phyloP scores from a whole-genome alignment of 2,113 vertebrate genomes.

The Brachyhypopomus occidentalis region DNA sequence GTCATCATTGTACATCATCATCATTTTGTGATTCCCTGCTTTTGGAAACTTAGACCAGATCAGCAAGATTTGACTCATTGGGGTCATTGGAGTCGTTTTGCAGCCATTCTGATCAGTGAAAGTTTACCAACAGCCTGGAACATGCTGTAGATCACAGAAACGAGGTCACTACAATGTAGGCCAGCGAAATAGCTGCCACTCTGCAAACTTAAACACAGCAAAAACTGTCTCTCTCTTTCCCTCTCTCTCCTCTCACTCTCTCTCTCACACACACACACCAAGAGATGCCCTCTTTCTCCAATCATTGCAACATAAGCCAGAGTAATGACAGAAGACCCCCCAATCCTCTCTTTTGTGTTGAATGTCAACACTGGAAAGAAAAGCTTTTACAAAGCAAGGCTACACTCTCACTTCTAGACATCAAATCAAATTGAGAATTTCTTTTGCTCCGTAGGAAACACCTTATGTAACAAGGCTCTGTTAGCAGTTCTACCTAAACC shows the following conservation, averaged over 20 bases:
- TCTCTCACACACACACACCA: background rate
- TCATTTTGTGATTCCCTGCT: too few relatives aligned
- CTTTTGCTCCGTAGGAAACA: background rate
- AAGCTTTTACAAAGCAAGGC: too few relatives aligned
- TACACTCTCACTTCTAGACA: background rate
- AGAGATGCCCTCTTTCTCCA: background rate
- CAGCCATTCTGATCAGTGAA: background rate
- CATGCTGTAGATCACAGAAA: constrained; percentile 41
- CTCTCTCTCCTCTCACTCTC: background rate
- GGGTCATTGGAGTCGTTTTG: background rate
- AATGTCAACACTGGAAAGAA: too few relatives aligned
- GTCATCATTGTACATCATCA: too few relatives aligned
- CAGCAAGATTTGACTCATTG: background rate
- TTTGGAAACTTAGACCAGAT: too few relatives aligned
- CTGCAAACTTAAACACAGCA: constrained; percentile 47
- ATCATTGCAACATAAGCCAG: background rate
- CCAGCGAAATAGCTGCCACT: constrained; percentile 45
- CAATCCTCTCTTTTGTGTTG: background rate
- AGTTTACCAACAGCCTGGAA: constrained; percentile 37
- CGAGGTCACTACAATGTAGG: constrained; percentile 55
- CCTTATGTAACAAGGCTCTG: background rate
- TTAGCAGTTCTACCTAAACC: background rate
- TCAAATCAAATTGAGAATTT: background rate
- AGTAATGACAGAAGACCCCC: background rate
- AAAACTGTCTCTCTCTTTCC: constrained; percentile 21